A percentile compares a stretch with the other conserved stretches of the same genome.
Evolutionary conservation across 1,140 invertebrate genomes (phyloP).

Genomic region (Nomia melanderi): DNA sequence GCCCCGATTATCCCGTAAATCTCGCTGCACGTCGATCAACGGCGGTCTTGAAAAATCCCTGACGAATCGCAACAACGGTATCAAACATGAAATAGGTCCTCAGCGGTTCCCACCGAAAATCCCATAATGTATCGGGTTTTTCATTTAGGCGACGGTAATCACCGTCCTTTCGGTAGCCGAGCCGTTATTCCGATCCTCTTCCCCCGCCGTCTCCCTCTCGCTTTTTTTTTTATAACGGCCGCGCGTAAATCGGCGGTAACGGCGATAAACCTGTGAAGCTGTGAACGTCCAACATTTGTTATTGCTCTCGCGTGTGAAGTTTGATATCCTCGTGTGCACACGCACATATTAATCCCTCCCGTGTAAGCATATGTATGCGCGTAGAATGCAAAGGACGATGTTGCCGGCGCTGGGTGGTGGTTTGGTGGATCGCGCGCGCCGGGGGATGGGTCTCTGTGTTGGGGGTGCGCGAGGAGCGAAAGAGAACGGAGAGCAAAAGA

Average conservation of each 20-base stretch:
- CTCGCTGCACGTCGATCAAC: too few relatives aligned
- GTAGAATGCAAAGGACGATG: constrained; percentile 63
- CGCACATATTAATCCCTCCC: constrained; percentile 54
- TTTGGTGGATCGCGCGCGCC: constrained; percentile 56
- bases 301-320: constrained; percentile 73
- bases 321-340: constrained; percentile 70
- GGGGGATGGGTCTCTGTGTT: constrained; percentile 59
- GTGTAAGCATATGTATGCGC: constrained; percentile 53
- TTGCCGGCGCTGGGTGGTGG: constrained; percentile 54
- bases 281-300: constrained; percentile 70
- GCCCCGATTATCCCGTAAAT: too few relatives aligned
- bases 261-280: constrained; percentile 67
- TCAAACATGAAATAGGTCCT: constrained; percentile 15
- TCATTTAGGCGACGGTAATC: constrained; percentile 59
- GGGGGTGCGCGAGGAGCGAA: constrained; percentile 57
- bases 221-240: constrained; percentile 50
- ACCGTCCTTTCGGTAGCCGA: constrained; percentile 48
- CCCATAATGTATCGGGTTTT: constrained; percentile 56
- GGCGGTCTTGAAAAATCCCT: background rate
- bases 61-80: background rate
- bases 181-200: constrained; percentile 43
- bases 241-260: constrained; percentile 65
- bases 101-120: constrained; percentile 16
- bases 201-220: constrained; percentile 3
- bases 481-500: background rate